Evolutionary conservation across 2,113 vertebrate genomes (phyloP), one percentile per base, ranked within the genome.

Genomic region (Alexandromys fortis): DNA sequence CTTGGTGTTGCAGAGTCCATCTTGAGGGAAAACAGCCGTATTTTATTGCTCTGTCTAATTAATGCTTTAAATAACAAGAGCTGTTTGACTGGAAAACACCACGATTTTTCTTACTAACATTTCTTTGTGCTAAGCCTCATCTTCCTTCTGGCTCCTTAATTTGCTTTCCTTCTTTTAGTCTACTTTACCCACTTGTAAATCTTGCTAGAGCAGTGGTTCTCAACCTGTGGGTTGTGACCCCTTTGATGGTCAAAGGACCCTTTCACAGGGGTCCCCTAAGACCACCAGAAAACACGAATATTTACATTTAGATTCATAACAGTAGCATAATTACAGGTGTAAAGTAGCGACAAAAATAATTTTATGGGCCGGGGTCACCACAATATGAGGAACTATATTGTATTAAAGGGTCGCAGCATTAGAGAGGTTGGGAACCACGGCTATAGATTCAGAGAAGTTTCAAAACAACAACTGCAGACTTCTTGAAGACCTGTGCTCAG

Each of bases 31-130:
- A 81, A 94, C 10, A 89, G 47, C 45, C 52, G 12, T 88, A 55
- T 92, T 85, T 78, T 65, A 87, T 89, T 89, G 49, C 63, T 89
- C 45, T 90, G 67, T 89, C 45, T 90, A 72, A 73, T 95, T 90
- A 96, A 75, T 79, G 42, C 47, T 73, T 91, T 85, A 83, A 93
- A 78, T 92, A 92, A 58, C 65, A 24, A 61, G 58, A 86, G n/a
- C 28, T 93, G 28, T 93, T 95, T 78, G 78, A 28, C 79, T 94
- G 78, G 81, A 91, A 94, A 95, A 52, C 38, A 95, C 49, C 22
- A 78, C 75, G 16, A 4, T 94, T 78, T 97, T 95, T 94, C 92
- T 81, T 92, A 61, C 19, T 92, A 85, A 81, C 73, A 75, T 95
- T 96, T 97, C 72, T 95, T 35, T 91, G 7, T 83, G 65, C 90